Percentiles rank a stretch among this genome's conserved stretches.
Conservation (phyloP, 1,140 invertebrate species). For the Laupala kohalensis region DNA sequence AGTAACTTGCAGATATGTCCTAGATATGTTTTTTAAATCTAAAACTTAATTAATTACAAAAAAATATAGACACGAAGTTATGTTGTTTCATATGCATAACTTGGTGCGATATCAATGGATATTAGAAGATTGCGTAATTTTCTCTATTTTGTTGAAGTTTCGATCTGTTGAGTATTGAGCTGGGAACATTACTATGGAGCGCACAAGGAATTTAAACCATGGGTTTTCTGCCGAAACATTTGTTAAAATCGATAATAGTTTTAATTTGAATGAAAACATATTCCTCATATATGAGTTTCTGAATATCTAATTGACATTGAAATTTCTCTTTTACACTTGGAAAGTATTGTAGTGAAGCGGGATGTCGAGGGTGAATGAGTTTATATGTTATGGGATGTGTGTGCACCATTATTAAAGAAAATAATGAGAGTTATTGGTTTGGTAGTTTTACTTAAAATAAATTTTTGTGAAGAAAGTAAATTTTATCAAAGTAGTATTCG, state of each 20-base stretch:
- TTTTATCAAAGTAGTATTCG: no score
- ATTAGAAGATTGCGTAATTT: background rate
- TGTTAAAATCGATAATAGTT: background rate
- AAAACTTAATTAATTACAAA: no score
- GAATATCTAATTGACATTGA: constrained; percentile 1
- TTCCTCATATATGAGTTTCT: background rate
- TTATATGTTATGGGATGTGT: no score
- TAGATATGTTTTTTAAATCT: no score
- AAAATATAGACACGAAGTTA: no score
- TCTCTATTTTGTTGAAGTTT: background rate
- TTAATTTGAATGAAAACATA: background rate
- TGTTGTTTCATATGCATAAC: no score
- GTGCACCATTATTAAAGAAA: no score
- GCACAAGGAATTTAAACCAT: background rate
- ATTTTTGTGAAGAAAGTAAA: no score
- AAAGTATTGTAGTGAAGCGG: constrained; percentile 1
- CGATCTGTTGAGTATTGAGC: background rate
- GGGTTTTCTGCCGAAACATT: background rate
- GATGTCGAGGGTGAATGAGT: no score
- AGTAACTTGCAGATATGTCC: no score
- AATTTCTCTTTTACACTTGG: background rate
- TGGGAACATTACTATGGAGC: background rate
- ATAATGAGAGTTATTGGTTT: no score
- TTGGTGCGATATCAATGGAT: background rate
- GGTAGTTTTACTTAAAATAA: no score